Conservation (phyloP, 2,113 vertebrate genomes). For the Apus apus region DNA sequence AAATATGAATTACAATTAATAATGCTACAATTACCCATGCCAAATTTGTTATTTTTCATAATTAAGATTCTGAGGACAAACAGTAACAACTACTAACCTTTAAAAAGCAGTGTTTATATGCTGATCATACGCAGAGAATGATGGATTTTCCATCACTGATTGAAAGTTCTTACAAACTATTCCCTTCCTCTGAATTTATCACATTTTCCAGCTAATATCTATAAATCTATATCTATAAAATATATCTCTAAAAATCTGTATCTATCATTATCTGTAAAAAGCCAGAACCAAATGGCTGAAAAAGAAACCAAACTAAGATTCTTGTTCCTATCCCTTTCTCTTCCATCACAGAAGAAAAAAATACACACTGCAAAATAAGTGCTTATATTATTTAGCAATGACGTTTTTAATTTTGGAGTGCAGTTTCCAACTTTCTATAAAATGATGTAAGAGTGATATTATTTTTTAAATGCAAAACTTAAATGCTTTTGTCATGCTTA, state of each 20-base stretch:
- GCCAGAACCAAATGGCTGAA: neutral
- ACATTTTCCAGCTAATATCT: neutral
- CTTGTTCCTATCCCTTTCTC: neutral
- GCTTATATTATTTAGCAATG: neutral
- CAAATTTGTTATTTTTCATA: slow-evolving; percentile 9
- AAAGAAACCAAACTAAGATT: neutral
- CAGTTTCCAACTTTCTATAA: neutral
- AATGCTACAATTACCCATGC: neutral
- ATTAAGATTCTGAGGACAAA: slow-evolving; percentile 41
- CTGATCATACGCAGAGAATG: neutral
- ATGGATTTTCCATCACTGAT: neutral
- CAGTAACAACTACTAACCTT: neutral
- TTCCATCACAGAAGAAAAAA: neutral
- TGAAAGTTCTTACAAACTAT: neutral
- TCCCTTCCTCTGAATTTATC: neutral
- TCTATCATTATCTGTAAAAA: no score
- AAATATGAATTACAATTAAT: slow-evolving; percentile 24
- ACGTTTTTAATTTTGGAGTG: neutral
- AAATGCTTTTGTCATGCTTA: neutral
- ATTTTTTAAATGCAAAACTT: neutral
- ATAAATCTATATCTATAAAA: neutral
- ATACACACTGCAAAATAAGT: neutral
- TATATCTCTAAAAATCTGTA: no score
- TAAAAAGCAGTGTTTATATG: neutral
- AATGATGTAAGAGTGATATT: neutral